Percentiles rank a stretch among this genome's conserved stretches.
Conservation (phyloP, 2,113 vertebrate genomes). For the Chrysemys picta region DNA sequence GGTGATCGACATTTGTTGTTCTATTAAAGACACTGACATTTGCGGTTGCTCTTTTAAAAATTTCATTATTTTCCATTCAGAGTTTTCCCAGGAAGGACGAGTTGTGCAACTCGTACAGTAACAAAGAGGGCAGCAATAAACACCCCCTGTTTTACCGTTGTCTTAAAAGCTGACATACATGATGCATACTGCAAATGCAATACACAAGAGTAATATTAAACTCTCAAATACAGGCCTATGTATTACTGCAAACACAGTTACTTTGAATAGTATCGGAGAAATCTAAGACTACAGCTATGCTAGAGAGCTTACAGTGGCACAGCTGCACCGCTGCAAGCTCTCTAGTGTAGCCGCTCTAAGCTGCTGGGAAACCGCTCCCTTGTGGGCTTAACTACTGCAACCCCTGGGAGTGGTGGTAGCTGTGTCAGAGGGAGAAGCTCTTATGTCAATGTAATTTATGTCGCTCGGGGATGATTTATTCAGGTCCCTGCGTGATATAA, state of each 20-base stretch:
- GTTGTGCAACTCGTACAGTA: not conserved
- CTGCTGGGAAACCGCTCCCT: too few relatives aligned
- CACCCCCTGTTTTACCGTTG: not conserved
- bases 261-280: not conserved
- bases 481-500: too few relatives aligned
- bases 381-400: too few relatives aligned
- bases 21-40: not conserved
- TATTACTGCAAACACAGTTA: not conserved
- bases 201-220: not conserved
- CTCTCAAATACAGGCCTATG: constrained; percentile 22
- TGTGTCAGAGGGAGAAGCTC: too few relatives aligned
- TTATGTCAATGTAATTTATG: too few relatives aligned
- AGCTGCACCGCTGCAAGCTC: too few relatives aligned
- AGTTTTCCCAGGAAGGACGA: not conserved
- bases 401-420: too few relatives aligned
- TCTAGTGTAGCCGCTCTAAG: too few relatives aligned
- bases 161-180: not conserved
- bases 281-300: not conserved
- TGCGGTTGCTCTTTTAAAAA: constrained; percentile 12
- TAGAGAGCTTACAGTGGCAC: too few relatives aligned
- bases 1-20: not conserved
- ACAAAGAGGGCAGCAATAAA: not conserved
- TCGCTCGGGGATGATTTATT: too few relatives aligned
- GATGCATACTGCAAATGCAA: not conserved
- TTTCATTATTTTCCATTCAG: not conserved